These are phyloP conservation scores for Steinernema scapterisci DNA, from an alignment of 2,888 invertebrate species.

Conservation along the genomic window DNA sequence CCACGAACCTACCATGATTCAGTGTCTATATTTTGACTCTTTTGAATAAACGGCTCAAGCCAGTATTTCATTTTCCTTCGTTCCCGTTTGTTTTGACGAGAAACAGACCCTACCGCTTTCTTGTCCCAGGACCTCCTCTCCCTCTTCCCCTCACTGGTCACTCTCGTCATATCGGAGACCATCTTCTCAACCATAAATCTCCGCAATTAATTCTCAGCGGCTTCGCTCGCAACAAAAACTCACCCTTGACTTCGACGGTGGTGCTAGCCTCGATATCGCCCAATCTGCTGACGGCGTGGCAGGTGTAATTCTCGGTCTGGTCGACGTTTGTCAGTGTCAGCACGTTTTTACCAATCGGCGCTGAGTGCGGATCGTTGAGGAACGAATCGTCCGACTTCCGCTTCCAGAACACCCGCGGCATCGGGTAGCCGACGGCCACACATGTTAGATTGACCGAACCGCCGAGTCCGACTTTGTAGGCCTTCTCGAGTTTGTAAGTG, in stretches of 20 bases:
- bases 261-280: conserved; percentile 87
- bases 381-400: conserved; percentile 42
- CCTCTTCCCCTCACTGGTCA: background rate
- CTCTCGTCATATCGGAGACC: background rate
- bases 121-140: too few relatives aligned
- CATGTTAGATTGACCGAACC: conserved; percentile 90
- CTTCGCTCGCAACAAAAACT: conserved; percentile 9
- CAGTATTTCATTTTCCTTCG: too few relatives aligned
- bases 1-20: too few relatives aligned
- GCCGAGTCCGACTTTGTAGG: conserved; percentile 88
- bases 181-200: conserved; percentile 9
- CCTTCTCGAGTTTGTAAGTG: conserved; percentile 84
- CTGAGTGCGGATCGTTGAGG: conserved; percentile 56
- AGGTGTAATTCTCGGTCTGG: conserved; percentile 93
- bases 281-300: conserved; percentile 89
- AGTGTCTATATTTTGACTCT: too few relatives aligned
- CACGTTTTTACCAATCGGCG: conserved; percentile 77
- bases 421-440: conserved; percentile 94
- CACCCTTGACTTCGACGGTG: conserved; percentile 92
- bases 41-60: too few relatives aligned
- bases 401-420: conserved; percentile 86
- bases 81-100: too few relatives aligned
- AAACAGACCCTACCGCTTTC: too few relatives aligned
- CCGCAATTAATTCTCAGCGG: background rate
- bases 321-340: conserved; percentile 83